Evolutionary conservation across 2,888 invertebrate genomes (phyloP), one percentile per base, ranked within the genome.

Genomic region (Erynnis tages): DNA sequence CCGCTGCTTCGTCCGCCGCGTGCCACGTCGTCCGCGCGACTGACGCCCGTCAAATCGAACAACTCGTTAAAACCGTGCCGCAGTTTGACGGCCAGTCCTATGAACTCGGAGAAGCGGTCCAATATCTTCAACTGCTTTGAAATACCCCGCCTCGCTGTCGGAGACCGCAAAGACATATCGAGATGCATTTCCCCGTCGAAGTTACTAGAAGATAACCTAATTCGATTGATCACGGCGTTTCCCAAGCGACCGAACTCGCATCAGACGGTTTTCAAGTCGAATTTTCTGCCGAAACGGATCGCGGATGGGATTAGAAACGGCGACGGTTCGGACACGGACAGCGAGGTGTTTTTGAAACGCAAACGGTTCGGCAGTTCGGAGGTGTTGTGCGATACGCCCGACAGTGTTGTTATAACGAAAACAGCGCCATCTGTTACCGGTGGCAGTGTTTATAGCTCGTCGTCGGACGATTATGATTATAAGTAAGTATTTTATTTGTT

Each of bases 351-450:
- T n/a, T 21, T n/a, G 2, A 57, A 0, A 54, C 16, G 4, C n/a
- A 19, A 1, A 35, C 21, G 0, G 35, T 45, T 4, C 46, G 37
- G 47, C 4, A 54, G 64, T 0, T 67, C 75, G 0, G 73, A 79
- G 35, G 62, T 84, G 0, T 59, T 87, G 0, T 82, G 82, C 35
- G 73, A 73, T 1, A 79, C 82, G 0, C 78, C 81, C 0, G 80
- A 83, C 2, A 82, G 78, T 68, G 70, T 87, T 3, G 60, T 83
- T 6, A 85, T 88, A 23, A 82, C 79, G 0, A 84, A 82, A 48
- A 88, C 88, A 56, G 82, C 87, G 69, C 88, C 89, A 54, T 88
- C 87, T 69, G 56, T 73, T 1, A 87, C 85, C 56, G 60, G 67
- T 1, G 78, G 83, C 2, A 54, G 77, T 54, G 70, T 63, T 14